These are phyloP conservation scores for Drosophila mulleri DNA, from an alignment of 2,888 invertebrate genomes.

Conservation along the genomic window DNA sequence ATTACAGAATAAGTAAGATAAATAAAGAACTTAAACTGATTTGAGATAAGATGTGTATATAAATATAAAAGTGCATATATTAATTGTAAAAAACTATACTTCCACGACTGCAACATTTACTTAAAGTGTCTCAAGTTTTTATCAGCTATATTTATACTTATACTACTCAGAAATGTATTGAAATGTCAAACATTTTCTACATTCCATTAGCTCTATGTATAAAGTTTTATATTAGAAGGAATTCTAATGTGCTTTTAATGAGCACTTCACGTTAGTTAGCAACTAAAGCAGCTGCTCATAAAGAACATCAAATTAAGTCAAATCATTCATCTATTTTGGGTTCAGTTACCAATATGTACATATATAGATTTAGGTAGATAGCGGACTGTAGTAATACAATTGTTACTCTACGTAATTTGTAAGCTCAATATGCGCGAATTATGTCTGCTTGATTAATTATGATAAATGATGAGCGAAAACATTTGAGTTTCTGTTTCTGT, in stretches of 20 bases:
- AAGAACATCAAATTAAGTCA: not conserved
- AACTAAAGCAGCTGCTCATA: not conserved
- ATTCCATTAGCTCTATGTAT: not conserved
- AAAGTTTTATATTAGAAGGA: not conserved
- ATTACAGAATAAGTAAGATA: not conserved
- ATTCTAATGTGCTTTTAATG: conserved; percentile 20
- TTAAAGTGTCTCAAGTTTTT: not conserved
- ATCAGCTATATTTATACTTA: not conserved
- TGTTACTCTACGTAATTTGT: not conserved
- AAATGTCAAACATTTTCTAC: not conserved
- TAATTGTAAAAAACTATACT: no score
- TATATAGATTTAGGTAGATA: not conserved
- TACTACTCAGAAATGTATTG: not conserved
- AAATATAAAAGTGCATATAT: no score
- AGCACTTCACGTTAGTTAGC: not conserved
- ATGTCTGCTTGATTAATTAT: conserved; percentile 47
- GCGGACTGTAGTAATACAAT: not conserved
- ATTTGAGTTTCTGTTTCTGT: conserved; percentile 38
- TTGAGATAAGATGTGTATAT: no score
- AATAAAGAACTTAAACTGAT: no score
- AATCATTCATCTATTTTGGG: not conserved
- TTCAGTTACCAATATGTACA: not conserved
- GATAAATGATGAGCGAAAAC: conserved; percentile 29
- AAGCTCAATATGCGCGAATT: conserved; percentile 23
- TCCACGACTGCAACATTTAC: not conserved